Evolutionary conservation across 2,888 invertebrate species (phyloP).

Genomic region (Leucophenga montana): DNA sequence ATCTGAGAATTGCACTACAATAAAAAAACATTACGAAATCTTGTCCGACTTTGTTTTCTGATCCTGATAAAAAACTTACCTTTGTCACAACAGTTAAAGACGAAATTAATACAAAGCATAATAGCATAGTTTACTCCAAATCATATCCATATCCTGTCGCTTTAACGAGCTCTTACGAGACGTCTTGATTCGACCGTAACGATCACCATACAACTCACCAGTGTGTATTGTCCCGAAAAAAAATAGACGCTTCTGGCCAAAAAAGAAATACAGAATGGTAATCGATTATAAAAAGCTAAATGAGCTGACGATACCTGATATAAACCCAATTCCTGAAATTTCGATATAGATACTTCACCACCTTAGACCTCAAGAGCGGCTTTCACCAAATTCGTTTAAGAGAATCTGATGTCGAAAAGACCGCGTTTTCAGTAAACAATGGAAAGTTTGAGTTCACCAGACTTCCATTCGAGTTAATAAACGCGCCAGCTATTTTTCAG

Average conservation of each 20-base stretch:
- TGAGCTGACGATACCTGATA: background rate
- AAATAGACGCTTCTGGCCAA: background rate
- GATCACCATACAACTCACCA: background rate
- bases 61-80: background rate
- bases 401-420: slow-evolving; percentile 14
- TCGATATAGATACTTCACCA: slow-evolving; percentile 1
- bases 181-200: background rate
- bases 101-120: background rate
- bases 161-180: background rate
- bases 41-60: background rate
- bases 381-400: slow-evolving; percentile 16
- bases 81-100: background rate
- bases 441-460: slow-evolving; percentile 23
- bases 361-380: background rate
- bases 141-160: background rate
- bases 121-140: background rate
- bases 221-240: background rate
- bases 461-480: slow-evolving; percentile 13
- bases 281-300: background rate
- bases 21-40: background rate
- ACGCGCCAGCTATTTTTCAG: slow-evolving; percentile 11
- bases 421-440: slow-evolving; percentile 22
- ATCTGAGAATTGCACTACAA: background rate
- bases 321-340: background rate
- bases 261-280: background rate